Evolutionary conservation across 2,113 vertebrate genomes (phyloP), one percentile per base, ranked within the genome.

Genomic region (Brevimyrus niger): DNA sequence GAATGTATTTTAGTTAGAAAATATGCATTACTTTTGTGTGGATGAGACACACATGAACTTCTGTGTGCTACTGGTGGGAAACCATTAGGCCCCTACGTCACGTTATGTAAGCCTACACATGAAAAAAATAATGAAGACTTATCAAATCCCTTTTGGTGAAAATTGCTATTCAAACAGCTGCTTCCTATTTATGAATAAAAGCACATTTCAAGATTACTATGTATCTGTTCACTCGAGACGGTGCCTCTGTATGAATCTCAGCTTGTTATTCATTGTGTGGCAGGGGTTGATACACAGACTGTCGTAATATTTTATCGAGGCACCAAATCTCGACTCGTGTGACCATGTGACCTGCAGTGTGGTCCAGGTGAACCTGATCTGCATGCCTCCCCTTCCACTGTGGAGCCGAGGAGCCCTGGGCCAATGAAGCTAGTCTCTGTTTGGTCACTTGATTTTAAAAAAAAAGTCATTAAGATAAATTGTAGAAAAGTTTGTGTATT

Each of bases 91-190:
- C 95, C 96, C 95, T 95, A 96, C 94, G 3, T 69, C 0, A 3
- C 3, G 58, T 65, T 65, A 65, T 65, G 9, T 65, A 3, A n/a
- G 95, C 95, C 94, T 96, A 95, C 96, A 96, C 95, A 94, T 96
- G 95, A 96, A 96, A 96, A 96, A 96, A 96, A 96, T 96, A 96
- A 96, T 93, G 94, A 96, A 95, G 96, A 96, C 96, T 96, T 95
- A 96, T 95, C 96, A 96, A 96, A 96, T 96, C 95, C 95, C 95
- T 96, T 31, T 93, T 93, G 94, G 94, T 96, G 96, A 95, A 96
- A 96, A 96, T 96, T 95, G 94, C 95, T 95, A 96, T 95, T 95
- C 94, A 65, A 94, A 95, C 96, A 96, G 95, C 96, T 96, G 95
- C 94, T 96, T 92, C 90, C 90, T 94, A 95, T 95, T 95, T 95